Conservation (phyloP, 2,797 vertebrate species). For the Sparidentex hasta region DNA sequence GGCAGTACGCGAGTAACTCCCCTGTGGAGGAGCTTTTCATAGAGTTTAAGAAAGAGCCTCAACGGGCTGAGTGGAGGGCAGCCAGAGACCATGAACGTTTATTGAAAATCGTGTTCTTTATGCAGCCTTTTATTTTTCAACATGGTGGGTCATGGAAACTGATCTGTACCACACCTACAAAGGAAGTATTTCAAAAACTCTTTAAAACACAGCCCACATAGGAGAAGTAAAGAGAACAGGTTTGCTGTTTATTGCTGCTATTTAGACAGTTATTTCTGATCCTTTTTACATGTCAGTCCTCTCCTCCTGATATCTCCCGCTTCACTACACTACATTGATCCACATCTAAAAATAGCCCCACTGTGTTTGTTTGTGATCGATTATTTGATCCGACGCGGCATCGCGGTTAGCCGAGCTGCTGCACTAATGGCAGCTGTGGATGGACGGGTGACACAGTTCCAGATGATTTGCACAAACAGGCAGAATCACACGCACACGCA, state of each 20-base stretch:
- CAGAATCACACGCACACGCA: neutral
- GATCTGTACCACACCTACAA: constrained; percentile 15
- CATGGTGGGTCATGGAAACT: constrained; percentile 2
- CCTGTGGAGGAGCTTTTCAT: constrained; percentile 33
- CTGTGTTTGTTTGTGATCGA: constrained; percentile 41
- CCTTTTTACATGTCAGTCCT: neutral
- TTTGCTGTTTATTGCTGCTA: neutral
- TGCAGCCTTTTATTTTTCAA: constrained; percentile 8
- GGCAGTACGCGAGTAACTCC: constrained; percentile 14
- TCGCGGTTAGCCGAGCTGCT: constrained; percentile 16
- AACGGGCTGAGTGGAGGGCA: neutral
- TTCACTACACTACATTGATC: constrained; percentile 27
- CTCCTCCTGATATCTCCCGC: neutral
- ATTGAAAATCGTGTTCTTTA: constrained; percentile 3
- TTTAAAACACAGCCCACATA: neutral
- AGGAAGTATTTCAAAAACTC: neutral
- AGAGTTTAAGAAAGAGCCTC: neutral
- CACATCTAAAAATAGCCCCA: constrained; percentile 38
- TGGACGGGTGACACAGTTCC: constrained; percentile 34
- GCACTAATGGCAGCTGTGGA: constrained; percentile 28
- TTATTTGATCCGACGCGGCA: constrained; percentile 20
- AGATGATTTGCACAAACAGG: constrained; percentile 8
- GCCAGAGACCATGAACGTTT: constrained; percentile 6
- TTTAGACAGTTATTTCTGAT: neutral
- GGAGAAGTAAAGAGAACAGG: constrained; percentile 1